Evolutionary conservation across 2,888 invertebrate species (phyloP), one percentile per base, ranked within the genome.

Genomic region (Aethes cnicana): DNA sequence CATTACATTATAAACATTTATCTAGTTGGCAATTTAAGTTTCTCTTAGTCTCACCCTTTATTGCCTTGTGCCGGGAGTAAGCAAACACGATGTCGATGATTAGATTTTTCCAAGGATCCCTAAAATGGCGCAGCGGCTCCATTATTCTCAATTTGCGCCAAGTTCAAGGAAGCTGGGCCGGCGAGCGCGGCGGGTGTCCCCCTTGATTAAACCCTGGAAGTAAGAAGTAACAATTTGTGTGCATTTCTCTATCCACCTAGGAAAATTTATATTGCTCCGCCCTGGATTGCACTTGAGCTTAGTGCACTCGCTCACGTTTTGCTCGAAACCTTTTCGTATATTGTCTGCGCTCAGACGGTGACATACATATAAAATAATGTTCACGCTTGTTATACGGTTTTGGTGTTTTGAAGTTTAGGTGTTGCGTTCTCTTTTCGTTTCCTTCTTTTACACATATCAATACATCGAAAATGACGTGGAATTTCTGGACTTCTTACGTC

Each of bases 131-230:
- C 68, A 66, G 67, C 54, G 74, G 66, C 72, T 76, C 83, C 85
- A 88, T 88, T 88, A 88, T 82, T 89, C 84, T 88, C 84, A 88
- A 88, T 89, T 88, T 87, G 81, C 77, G 72, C 77, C 72, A 72
- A 77, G 80, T 76, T 77, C 75, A 78, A 77, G 79, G 73, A 72
- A 80, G 77, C 74, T 68, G 66, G 68, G 68, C 61, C 63, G 67
- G 70, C 73, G 62, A 70, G 68, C 88, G 66, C 88, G 76, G 83
- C 86, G 85, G 90, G 88, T 86, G 86, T 87, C 82, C 82, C 81
- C 84, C 85, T 87, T 88, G 88, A 89, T 89, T 89, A 88, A 89
- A 88, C 83, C 68, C 66, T 74, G 75, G 74, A 78, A 76, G 76
- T 81, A 76, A 77, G 80, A 81, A 83, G 81, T 79, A 77, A 82